A percentile compares a stretch with the other conserved stretches of the same genome.
These are phyloP conservation scores for Alcis repandata DNA, from an alignment of 2,888 invertebrate genomes.

Conservation along the genomic window DNA sequence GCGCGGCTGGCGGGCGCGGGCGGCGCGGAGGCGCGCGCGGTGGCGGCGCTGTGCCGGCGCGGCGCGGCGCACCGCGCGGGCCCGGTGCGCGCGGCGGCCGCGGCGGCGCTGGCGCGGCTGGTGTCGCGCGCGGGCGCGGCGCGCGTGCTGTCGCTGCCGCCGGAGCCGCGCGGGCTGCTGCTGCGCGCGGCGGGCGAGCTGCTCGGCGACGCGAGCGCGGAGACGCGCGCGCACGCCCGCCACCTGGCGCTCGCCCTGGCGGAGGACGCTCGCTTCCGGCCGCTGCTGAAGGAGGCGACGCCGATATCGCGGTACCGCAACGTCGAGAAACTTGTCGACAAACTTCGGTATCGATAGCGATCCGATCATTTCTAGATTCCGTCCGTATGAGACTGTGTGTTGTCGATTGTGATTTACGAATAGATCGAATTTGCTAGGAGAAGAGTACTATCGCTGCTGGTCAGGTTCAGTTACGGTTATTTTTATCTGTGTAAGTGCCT, in stretches of 20 bases:
- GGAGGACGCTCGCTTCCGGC: conserved; percentile 91
- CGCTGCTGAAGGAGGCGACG: conserved; percentile 92
- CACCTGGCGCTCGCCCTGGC: conserved; percentile 91
- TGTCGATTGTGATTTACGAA: not conserved
- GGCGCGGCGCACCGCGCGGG: conserved; percentile 95
- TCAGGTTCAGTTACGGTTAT: not conserved
- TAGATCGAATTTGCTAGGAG: not conserved
- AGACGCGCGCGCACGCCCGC: conserved; percentile 93
- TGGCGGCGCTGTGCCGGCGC: conserved; percentile 88
- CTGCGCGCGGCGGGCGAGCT: conserved; percentile 93
- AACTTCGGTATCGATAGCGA: conserved; percentile 74
- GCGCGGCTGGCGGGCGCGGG: conserved; percentile 92
- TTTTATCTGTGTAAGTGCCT: not conserved
- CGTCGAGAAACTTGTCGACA: conserved; percentile 92
- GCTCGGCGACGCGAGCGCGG: conserved; percentile 94
- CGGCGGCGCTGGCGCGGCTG: conserved; percentile 91
- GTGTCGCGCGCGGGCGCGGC: conserved; percentile 92
- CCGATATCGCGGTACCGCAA: conserved; percentile 92
- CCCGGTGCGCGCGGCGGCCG: conserved; percentile 93
- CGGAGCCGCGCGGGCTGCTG: conserved; percentile 93
- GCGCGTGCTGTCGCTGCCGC: conserved; percentile 89
- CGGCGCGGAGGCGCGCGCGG: conserved; percentile 89
- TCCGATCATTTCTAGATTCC: conserved; percentile 6
- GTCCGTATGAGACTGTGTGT: conserved; percentile 18
- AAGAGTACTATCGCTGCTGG: not conserved